phyloP scores from a whole-genome alignment of 2,113 vertebrate species.

The Steatornis caripensis region DNA sequence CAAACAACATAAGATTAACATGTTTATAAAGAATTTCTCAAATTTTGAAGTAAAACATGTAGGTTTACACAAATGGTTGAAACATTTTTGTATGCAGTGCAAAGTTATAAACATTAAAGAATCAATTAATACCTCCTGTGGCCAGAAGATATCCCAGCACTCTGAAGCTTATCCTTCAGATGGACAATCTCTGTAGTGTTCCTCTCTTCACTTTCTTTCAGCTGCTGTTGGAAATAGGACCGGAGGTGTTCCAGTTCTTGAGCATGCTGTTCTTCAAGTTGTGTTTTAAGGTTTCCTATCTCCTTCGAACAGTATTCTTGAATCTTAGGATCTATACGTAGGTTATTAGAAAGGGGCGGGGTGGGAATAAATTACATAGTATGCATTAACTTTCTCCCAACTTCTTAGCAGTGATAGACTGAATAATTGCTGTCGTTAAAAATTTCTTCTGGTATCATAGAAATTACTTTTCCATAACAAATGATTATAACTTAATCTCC shows the following conservation, averaged over 20 bases:
- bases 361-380: not conserved
- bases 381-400: not conserved
- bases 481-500: not conserved
- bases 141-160: constrained; percentile 42
- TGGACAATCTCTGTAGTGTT: constrained; percentile 73
- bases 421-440: not conserved
- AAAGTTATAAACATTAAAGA: not conserved
- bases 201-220: constrained; percentile 78
- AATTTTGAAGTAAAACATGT: not conserved
- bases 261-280: constrained; percentile 77
- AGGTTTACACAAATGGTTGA: not conserved
- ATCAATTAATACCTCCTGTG: constrained; percentile 72
- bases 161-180: constrained; percentile 77
- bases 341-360: not conserved
- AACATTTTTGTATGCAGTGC: not conserved
- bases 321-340: not conserved
- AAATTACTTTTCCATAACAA: not conserved
- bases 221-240: constrained; percentile 78
- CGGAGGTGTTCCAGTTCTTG: constrained; percentile 77
- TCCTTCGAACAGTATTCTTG: constrained; percentile 36
- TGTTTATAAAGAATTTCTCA: not conserved
- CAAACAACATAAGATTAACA: not conserved
- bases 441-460: not conserved
- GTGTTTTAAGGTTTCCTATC: constrained; percentile 65
- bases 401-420: not conserved